A percentile compares a stretch with the other conserved stretches of the same genome.
Conservation (phyloP, 2,113 vertebrate species). For the Ardeotis arabs region DNA sequence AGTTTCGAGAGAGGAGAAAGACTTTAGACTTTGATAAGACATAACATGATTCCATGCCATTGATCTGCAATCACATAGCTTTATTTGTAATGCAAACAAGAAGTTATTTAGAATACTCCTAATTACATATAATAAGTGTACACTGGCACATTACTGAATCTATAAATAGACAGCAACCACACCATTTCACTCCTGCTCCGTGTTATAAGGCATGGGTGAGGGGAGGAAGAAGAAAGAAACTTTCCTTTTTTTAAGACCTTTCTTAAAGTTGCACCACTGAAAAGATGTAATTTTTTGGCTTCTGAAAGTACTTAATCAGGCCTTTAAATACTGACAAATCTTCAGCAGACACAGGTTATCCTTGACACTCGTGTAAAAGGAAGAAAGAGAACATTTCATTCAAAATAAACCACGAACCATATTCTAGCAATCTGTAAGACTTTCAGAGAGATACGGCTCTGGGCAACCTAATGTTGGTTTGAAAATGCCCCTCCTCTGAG, state of each 20-base stretch:
- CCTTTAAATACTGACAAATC: background rate
- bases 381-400: background rate
- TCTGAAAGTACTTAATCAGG: background rate
- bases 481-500: background rate
- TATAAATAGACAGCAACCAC: conserved; percentile 15
- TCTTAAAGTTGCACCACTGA: background rate
- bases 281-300: background rate
- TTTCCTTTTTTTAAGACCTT: background rate
- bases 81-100: conserved; percentile 42
- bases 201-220: background rate
- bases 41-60: background rate
- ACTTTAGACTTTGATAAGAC: conserved; percentile 36
- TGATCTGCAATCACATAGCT: conserved; percentile 17
- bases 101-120: conserved; percentile 26
- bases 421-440: background rate
- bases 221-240: background rate
- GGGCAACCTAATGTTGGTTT: background rate
- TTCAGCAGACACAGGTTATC: background rate
- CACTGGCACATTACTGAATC: background rate
- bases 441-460: background rate
- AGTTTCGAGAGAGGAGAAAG: background rate
- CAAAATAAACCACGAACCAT: background rate
- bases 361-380: background rate
- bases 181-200: background rate
- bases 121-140: conserved; percentile 7